A percentile compares a stretch with the other conserved stretches of the same genome.
phyloP scores from a whole-genome alignment of 1,140 invertebrate genomes.

The Lepidurus apus region DNA sequence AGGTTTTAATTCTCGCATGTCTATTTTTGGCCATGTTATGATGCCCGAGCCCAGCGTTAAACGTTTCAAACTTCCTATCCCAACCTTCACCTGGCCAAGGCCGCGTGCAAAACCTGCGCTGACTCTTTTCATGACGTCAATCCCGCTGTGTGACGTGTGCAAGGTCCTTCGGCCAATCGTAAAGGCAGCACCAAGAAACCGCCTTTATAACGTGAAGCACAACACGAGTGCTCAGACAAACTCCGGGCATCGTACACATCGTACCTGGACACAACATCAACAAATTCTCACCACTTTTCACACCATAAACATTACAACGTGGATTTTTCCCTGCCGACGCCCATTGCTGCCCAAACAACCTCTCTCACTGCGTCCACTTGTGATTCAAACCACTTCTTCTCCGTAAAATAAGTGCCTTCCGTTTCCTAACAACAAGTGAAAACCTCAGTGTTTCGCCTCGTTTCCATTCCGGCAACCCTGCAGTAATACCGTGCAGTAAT shows the following conservation, averaged over 20 bases:
- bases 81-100: slow-evolving; percentile 20
- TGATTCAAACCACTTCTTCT: no score
- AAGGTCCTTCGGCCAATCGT: slow-evolving; percentile 21
- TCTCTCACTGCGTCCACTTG: no score
- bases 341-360: no score
- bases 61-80: slow-evolving; percentile 10
- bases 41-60: neutral
- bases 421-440: no score
- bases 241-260: slow-evolving; percentile 1
- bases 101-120: slow-evolving; percentile 3
- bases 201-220: slow-evolving; percentile 18
- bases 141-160: neutral
- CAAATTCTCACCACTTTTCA: neutral
- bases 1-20: neutral
- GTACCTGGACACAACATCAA: neutral
- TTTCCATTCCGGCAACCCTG: no score
- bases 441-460: no score
- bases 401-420: no score
- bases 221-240: slow-evolving; percentile 14
- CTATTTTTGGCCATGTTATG: slow-evolving; percentile 22
- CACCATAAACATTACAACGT: slow-evolving; percentile 19
- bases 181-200: slow-evolving; percentile 9
- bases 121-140: slow-evolving; percentile 6
- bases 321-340: neutral
- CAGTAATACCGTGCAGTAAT: no score